A percentile compares a stretch with the other conserved stretches of the same genome.
These are phyloP conservation scores for Antedon mediterranea DNA, from an alignment of 53 echinoderm and acorn worm genomes.

Conservation along the genomic window DNA sequence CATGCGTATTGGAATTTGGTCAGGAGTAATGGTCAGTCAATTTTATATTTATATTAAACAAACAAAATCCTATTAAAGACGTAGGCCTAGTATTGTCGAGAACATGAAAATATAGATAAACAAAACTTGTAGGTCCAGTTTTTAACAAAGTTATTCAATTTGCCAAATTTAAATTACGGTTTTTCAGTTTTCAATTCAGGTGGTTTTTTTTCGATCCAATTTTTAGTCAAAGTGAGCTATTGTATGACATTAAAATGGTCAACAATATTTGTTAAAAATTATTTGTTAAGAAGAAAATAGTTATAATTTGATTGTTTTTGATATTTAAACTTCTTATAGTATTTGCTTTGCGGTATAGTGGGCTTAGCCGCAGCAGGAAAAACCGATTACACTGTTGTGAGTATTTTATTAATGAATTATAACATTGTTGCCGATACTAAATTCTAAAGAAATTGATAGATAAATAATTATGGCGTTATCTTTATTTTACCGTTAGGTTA, in stretches of 20 bases:
- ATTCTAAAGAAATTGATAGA: background rate
- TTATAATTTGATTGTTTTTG: background rate
- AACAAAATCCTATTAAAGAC: too few relatives aligned
- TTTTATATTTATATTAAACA: background rate
- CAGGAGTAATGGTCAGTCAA: background rate
- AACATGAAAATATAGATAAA: too few relatives aligned
- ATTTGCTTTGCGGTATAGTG: background rate
- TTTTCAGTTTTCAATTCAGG: too few relatives aligned
- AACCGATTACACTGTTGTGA: background rate
- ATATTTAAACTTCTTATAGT: background rate
- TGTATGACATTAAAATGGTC: background rate
- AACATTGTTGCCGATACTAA: too few relatives aligned
- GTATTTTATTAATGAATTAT: background rate
- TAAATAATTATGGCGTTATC: background rate
- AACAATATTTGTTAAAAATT: too few relatives aligned
- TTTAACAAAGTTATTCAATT: too few relatives aligned
- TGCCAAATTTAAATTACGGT: too few relatives aligned
- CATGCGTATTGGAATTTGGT: background rate
- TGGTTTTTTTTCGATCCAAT: background rate
- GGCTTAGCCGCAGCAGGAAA: background rate
- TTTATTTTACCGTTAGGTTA: background rate
- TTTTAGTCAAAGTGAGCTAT: background rate
- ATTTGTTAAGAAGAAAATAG: too few relatives aligned
- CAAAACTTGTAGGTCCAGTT: too few relatives aligned
- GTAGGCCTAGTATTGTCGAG: too few relatives aligned